phyloP scores from a whole-genome alignment of 2,888 invertebrate genomes.

The Ormyrus pomaceus region DNA sequence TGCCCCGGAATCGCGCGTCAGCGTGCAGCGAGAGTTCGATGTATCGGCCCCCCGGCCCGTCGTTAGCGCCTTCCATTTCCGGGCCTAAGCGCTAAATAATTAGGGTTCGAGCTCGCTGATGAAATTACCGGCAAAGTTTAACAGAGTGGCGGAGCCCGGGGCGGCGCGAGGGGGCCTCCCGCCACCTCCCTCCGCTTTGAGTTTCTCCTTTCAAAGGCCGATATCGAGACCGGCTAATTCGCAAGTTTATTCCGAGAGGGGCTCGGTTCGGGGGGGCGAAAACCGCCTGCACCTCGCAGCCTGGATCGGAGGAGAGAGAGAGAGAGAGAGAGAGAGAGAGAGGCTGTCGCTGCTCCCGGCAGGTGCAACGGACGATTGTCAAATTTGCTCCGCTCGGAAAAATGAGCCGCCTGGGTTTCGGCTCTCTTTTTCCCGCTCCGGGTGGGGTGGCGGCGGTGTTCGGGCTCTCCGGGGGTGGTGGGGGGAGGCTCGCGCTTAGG shows the following conservation, averaged over 20 bases:
- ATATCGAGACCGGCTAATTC: slow-evolving; percentile 21
- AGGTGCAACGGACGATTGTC: background rate
- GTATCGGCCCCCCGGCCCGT: too few species aligned
- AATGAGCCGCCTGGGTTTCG: too few species aligned
- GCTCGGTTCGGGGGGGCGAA: background rate
- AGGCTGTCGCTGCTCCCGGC: background rate
- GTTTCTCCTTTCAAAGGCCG: slow-evolving; percentile 9
- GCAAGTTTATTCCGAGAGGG: background rate
- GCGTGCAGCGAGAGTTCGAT: background rate
- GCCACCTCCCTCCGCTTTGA: background rate
- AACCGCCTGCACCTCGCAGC: background rate
- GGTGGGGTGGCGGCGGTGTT: background rate
- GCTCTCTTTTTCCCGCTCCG: too few species aligned
- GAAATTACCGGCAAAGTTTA: slow-evolving; percentile 6
- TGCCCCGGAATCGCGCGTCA: background rate
- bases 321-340: slow-evolving; percentile 3
- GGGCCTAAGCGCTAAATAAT: slow-evolving; percentile 4
- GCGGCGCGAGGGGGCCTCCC: background rate
- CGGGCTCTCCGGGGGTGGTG: background rate
- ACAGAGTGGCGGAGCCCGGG: background rate
- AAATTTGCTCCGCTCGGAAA: too few species aligned
- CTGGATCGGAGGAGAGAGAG: background rate
- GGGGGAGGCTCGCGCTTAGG: background rate
- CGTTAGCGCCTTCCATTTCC: background rate
- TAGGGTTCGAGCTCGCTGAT: slow-evolving; percentile 5